Evolutionary conservation across 2,113 vertebrate genomes (phyloP).

Genomic region (Pampusana beccarii): DNA sequence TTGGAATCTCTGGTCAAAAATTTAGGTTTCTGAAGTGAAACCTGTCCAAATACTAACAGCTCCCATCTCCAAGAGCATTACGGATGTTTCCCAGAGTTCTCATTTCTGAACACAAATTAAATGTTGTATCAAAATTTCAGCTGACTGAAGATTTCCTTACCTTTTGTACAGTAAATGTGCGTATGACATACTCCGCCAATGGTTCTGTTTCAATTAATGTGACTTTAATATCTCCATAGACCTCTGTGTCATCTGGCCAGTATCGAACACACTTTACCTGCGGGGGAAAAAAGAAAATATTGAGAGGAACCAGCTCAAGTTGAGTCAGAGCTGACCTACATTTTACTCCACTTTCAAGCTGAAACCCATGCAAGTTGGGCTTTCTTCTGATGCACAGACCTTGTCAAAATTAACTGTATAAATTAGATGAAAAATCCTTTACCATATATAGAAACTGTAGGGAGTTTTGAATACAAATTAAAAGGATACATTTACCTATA

Average conservation of each 20-base stretch:
- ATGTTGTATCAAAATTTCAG: background rate
- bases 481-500: background rate
- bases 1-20: background rate
- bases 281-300: background rate
- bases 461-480: background rate
- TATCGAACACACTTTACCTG: constrained; percentile 98
- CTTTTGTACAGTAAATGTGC: constrained; percentile 97
- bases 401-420: background rate
- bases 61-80: background rate
- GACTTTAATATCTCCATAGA: constrained; percentile 97
- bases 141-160: constrained; percentile 71
- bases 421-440: background rate
- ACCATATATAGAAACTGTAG: background rate
- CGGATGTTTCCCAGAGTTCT: background rate
- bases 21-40: background rate
- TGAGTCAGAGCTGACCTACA: background rate
- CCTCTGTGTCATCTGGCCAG: constrained; percentile 96
- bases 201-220: constrained; percentile 96
- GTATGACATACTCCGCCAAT: constrained; percentile 93
- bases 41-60: background rate
- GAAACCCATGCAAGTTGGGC: background rate
- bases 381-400: background rate
- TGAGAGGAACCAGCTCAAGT: background rate
- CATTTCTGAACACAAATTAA: background rate
- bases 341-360: background rate